Conservation (phyloP, 2,888 invertebrate genomes). For the Papilio demoleus region DNA sequence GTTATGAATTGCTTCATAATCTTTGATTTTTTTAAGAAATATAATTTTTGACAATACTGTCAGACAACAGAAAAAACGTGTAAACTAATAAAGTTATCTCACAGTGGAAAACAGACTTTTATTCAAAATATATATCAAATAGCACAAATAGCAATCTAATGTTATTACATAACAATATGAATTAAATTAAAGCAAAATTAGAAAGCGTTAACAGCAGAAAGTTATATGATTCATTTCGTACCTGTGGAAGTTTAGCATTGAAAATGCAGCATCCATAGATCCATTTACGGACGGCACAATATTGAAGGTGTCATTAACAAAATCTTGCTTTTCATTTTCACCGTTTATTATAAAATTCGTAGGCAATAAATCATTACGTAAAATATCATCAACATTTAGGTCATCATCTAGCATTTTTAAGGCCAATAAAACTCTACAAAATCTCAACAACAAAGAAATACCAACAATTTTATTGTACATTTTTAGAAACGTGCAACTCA, state of each 20-base stretch:
- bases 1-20: too few species aligned
- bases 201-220: slow-evolving; percentile 6
- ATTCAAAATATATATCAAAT: too few species aligned
- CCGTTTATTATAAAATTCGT: slow-evolving; percentile 83
- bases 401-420: slow-evolving; percentile 63
- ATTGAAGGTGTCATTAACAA: slow-evolving; percentile 42
- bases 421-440: slow-evolving; percentile 19
- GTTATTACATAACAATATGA: too few species aligned
- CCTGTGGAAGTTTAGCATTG: slow-evolving; percentile 88
- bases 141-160: too few species aligned
- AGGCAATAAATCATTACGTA: slow-evolving; percentile 88
- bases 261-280: slow-evolving; percentile 84
- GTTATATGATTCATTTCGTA: slow-evolving; percentile 53
- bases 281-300: slow-evolving; percentile 76
- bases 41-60: too few species aligned
- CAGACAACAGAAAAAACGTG: too few species aligned
- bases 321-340: slow-evolving; percentile 50
- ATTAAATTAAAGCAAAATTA: slow-evolving; percentile 4
- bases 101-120: too few species aligned
- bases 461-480: slow-evolving; percentile 33
- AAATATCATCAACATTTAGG: slow-evolving; percentile 86
- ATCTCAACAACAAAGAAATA: slow-evolving; percentile 43
- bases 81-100: too few species aligned
- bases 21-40: too few species aligned
- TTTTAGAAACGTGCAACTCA: slow-evolving; percentile 2